Conservation (phyloP, 2,797 vertebrate species). For the Tapirus indicus region DNA sequence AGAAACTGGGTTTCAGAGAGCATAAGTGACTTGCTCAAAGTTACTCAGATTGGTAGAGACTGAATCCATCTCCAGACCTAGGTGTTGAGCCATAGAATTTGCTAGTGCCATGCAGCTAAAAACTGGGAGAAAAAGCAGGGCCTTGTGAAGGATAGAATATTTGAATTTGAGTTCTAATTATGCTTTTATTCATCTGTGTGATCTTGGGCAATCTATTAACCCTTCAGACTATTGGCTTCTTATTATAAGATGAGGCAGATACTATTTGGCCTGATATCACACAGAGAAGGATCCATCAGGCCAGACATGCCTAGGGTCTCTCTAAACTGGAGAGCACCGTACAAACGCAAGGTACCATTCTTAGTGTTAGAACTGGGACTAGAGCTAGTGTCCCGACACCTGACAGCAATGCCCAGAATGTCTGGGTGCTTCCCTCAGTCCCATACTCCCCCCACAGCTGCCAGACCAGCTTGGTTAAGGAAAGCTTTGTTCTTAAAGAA, state of each 20-base stretch:
- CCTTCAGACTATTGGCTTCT: not conserved
- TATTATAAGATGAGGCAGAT: not conserved
- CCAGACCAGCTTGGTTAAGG: not conserved
- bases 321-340: not conserved
- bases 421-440: not conserved
- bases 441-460: not conserved
- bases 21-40: not conserved
- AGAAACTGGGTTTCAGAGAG: not conserved
- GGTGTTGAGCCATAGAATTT: not conserved
- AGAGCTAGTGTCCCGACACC: not conserved
- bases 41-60: not conserved
- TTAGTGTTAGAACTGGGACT: not conserved
- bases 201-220: not conserved
- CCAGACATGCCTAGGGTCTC: not conserved
- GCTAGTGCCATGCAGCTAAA: not conserved
- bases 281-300: too few relatives aligned
- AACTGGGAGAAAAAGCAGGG: not conserved
- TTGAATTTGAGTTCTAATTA: not conserved
- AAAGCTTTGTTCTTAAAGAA: not conserved
- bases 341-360: not conserved
- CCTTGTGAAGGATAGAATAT: not conserved
- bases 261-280: not conserved
- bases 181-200: not conserved
- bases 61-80: not conserved
- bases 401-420: not conserved